phyloP scores from a whole-genome alignment of 2,113 vertebrate species.

The Vimba vimba region DNA sequence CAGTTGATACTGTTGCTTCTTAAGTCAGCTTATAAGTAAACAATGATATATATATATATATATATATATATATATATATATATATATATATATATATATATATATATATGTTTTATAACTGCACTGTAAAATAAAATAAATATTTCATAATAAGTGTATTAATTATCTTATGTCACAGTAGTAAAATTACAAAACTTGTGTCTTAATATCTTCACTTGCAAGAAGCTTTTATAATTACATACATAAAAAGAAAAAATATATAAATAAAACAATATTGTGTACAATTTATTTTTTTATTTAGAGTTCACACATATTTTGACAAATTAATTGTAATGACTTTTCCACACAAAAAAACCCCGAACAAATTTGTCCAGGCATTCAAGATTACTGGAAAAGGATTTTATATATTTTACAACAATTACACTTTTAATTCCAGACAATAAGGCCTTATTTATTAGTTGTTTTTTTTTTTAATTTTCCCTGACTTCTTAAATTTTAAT shows the following conservation, averaged over 20 bases:
- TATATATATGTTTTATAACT: too few relatives aligned
- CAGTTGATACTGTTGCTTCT: too few relatives aligned
- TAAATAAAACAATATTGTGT: not conserved
- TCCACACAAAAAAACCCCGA: not conserved
- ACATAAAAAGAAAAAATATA: too few relatives aligned
- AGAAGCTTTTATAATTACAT: not conserved
- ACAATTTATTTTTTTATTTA: not conserved
- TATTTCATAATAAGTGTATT: not conserved
- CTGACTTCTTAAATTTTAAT: too few relatives aligned
- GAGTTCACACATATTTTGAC: not conserved
- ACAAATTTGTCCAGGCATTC: not conserved
- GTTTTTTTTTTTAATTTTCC: not conserved
- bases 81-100: too few relatives aligned
- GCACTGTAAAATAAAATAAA: not conserved
- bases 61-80: too few relatives aligned
- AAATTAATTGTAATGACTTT: not conserved
- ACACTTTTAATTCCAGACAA: not conserved
- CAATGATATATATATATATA: too few relatives aligned
- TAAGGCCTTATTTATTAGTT: not conserved
- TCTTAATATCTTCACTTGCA: not conserved
- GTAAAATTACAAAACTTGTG: not conserved
- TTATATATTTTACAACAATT: not conserved
- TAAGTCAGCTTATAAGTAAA: too few relatives aligned
- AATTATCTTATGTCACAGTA: not conserved
- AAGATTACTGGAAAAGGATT: not conserved